A percentile compares a stretch with the other conserved stretches of the same genome.
Conservation (phyloP, 2,113 vertebrate genomes). For the Azemiops feae region DNA sequence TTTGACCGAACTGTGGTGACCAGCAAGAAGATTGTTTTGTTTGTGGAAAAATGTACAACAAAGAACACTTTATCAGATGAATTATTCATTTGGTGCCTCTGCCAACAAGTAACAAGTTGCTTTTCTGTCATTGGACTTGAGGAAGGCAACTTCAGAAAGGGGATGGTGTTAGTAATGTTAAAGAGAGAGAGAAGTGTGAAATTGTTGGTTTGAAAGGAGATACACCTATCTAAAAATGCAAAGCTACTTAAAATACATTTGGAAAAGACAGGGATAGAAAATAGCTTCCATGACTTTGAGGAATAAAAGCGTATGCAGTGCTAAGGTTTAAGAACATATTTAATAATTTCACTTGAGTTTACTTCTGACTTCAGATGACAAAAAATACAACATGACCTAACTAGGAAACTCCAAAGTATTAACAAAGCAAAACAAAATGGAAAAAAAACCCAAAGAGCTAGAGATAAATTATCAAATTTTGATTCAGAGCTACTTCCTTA, state of each 20-base stretch:
- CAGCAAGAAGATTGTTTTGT: constrained; percentile 64
- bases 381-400: neutral
- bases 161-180: constrained; percentile 51
- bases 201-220: constrained; percentile 53
- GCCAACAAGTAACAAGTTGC: constrained; percentile 56
- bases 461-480: neutral
- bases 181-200: constrained; percentile 42
- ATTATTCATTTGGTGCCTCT: constrained; percentile 71
- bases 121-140: constrained; percentile 56
- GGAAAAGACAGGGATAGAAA: constrained; percentile 21
- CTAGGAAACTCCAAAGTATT: neutral
- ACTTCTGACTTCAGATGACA: constrained; percentile 2
- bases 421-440: neutral
- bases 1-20: constrained; percentile 56
- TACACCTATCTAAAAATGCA: constrained; percentile 57
- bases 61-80: constrained; percentile 60
- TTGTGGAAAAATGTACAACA: constrained; percentile 66
- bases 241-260: constrained; percentile 37
- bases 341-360: constrained; percentile 18
- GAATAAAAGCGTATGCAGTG: neutral
- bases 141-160: constrained; percentile 20
- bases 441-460: neutral
- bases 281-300: neutral
- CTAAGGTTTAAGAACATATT: neutral
- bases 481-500: neutral